Percentiles rank a stretch among this genome's conserved stretches.
Conservation (phyloP, 2,113 vertebrate genomes). For the Indicator indicator region DNA sequence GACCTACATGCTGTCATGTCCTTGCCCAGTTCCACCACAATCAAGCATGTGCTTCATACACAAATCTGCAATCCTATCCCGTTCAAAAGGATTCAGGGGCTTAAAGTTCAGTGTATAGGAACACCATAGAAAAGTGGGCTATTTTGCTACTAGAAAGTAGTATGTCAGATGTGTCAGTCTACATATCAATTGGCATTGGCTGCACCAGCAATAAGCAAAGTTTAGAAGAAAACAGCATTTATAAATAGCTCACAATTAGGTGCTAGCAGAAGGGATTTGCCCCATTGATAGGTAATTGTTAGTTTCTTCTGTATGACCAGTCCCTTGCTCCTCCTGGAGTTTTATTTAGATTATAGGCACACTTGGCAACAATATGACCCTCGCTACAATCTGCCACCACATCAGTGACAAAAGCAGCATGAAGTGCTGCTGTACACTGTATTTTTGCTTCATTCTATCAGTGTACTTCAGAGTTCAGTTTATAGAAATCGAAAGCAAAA, state of each 20-base stretch:
- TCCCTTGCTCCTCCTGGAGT: constrained; percentile 9
- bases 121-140: neutral
- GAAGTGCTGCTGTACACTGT: neutral
- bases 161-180: neutral
- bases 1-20: neutral
- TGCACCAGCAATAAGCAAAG: neutral
- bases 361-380: neutral
- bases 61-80: neutral
- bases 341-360: constrained; percentile 8
- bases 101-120: neutral
- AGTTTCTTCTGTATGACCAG: constrained; percentile 21
- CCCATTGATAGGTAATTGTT: neutral
- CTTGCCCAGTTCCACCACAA: neutral
- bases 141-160: neutral
- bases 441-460: constrained; percentile 35
- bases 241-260: constrained; percentile 31
- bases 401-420: constrained; percentile 18
- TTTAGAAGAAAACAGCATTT: neutral
- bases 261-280: neutral
- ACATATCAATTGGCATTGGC: neutral
- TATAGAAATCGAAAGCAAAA: constrained; percentile 9
- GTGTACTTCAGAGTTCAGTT: neutral
- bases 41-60: neutral
- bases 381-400: constrained; percentile 21
- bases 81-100: neutral